Evolutionary conservation across 2,888 invertebrate species (phyloP).

Genomic region (Minunthozetes semirufus): DNA sequence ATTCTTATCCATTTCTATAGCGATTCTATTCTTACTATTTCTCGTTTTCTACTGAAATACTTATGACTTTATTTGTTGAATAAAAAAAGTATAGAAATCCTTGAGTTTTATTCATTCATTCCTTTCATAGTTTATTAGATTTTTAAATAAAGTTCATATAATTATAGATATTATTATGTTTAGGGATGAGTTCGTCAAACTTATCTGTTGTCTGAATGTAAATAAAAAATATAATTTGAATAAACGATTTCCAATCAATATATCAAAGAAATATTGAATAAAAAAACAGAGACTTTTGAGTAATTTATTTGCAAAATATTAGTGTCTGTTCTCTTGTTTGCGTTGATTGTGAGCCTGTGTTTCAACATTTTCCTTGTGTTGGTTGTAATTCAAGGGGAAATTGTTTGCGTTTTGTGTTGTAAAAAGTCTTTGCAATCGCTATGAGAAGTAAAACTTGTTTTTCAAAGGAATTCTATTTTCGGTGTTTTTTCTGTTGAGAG

Average conservation of each 20-base stretch:
- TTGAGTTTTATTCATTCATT: background rate
- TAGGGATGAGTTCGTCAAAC: background rate
- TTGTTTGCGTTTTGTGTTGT: background rate
- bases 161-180: too few relatives aligned
- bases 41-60: background rate
- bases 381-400: background rate
- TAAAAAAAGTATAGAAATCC: background rate
- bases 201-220: background rate
- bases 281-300: background rate
- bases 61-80: background rate
- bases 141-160: too few relatives aligned
- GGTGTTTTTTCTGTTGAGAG: too few relatives aligned
- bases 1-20: background rate
- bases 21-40: background rate
- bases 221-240: background rate
- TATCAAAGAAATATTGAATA: background rate
- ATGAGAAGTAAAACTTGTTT: background rate
- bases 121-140: too few relatives aligned
- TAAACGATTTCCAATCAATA: background rate
- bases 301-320: background rate
- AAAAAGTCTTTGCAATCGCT: background rate
- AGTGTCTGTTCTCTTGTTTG: background rate
- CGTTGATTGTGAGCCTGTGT: background rate
- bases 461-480: constrained; percentile 3
- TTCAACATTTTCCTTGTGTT: background rate